phyloP scores from a whole-genome alignment of 2,113 vertebrate genomes.

The Monarcha castaneiventris region DNA sequence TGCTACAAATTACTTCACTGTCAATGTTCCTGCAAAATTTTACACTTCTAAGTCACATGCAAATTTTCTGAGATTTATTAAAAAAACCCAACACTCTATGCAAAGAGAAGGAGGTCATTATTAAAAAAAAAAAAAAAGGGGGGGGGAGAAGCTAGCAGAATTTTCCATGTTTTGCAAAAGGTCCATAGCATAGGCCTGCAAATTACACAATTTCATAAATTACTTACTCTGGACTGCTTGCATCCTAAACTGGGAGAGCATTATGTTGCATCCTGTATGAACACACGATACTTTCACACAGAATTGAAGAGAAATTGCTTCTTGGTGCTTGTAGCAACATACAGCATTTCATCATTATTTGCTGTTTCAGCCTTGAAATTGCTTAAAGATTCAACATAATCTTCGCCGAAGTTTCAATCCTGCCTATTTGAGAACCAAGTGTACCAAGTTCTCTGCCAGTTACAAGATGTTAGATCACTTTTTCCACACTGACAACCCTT shows the following conservation, averaged over 20 bases:
- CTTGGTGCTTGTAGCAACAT: background rate
- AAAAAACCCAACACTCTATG: background rate
- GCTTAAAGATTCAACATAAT: background rate
- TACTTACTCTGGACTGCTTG: background rate
- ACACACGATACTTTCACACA: background rate
- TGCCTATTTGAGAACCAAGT: background rate
- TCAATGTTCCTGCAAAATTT: constrained; percentile 39
- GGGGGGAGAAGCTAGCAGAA: background rate
- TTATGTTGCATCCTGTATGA: background rate
- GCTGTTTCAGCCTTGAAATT: background rate
- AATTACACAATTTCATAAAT: background rate
- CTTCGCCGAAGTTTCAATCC: background rate
- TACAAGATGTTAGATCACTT: background rate
- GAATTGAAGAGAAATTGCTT: background rate
- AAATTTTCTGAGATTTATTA: constrained; percentile 1
- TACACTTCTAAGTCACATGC: constrained; percentile 2
- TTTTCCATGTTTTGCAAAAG: background rate
- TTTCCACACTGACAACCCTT: background rate
- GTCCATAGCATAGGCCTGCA: background rate
- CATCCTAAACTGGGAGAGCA: background rate
- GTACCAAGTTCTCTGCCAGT: background rate
- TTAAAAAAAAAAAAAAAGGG: background rate
- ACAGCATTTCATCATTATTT: background rate
- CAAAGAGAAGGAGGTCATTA: background rate
- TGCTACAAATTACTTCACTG: constrained; percentile 19